Conservation (phyloP, 2,888 invertebrate species). For the Nezara viridula region DNA sequence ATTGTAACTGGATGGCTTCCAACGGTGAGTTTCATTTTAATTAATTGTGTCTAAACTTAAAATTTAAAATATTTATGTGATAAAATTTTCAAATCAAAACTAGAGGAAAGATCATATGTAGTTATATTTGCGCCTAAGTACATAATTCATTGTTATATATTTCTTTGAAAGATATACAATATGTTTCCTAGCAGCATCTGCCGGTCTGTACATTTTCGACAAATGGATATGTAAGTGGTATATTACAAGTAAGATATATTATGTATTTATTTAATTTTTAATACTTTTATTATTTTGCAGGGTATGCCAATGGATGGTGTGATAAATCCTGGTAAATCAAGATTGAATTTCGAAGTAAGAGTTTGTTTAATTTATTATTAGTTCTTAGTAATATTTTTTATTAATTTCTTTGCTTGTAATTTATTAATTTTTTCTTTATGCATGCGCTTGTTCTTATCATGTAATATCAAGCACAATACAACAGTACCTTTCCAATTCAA, state of each 20-base stretch:
- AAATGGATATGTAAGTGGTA: not conserved
- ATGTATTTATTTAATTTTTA: not conserved
- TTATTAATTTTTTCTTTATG: not conserved
- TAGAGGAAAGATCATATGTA: not conserved
- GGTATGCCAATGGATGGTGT: conserved; percentile 61
- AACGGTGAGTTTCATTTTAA: conserved; percentile 63
- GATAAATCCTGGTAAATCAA: conserved; percentile 65
- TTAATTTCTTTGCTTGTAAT: not conserved
- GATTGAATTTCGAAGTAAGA: conserved; percentile 69
- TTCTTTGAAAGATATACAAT: not conserved
- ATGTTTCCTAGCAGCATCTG: conserved; percentile 22
- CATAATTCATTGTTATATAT: not conserved
- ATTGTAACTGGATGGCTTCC: conserved; percentile 74
- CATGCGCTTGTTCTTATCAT: not conserved
- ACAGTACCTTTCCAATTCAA: not conserved
- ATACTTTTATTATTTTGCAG: conserved; percentile 52
- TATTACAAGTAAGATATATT: not conserved
- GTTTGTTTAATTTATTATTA: not conserved
- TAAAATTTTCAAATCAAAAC: not conserved
- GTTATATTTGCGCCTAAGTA: not conserved
- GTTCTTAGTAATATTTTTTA: not conserved
- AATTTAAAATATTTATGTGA: not conserved
- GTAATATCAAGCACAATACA: not conserved
- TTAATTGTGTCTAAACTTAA: not conserved
- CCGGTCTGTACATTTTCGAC: conserved; percentile 23